These are phyloP conservation scores for Diarsia dahlii DNA, from an alignment of 2,888 invertebrate genomes.

Conservation along the genomic window DNA sequence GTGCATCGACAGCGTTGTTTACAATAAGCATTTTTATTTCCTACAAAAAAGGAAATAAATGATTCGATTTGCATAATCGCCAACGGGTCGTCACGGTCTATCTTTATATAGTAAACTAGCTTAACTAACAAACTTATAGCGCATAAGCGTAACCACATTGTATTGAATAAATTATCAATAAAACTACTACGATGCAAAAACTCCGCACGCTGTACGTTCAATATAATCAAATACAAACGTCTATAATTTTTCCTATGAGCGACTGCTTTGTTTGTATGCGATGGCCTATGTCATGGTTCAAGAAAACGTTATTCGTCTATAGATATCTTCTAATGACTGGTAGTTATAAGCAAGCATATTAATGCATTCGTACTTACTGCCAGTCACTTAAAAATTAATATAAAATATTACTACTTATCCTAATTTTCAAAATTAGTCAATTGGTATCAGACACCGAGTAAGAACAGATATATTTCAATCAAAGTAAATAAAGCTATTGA, in stretches of 20 bases:
- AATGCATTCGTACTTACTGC: background rate
- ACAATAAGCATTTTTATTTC: slow-evolving; percentile 71
- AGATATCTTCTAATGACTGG: background rate
- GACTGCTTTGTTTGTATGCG: slow-evolving; percentile 60
- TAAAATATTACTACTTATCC: slow-evolving; percentile 4
- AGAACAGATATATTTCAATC: slow-evolving; percentile 69
- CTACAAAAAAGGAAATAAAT: slow-evolving; percentile 83
- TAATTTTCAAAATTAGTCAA: slow-evolving; percentile 45
- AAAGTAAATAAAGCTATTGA: slow-evolving; percentile 73
- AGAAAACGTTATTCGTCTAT: slow-evolving; percentile 23
- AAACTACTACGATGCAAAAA: slow-evolving; percentile 74
- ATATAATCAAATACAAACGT: slow-evolving; percentile 56
- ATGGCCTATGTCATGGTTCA: slow-evolving; percentile 43
- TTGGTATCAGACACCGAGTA: background rate
- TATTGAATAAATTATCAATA: slow-evolving; percentile 81
- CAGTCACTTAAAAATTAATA: slow-evolving; percentile 25
- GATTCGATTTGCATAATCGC: slow-evolving; percentile 83
- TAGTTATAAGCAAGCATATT: background rate
- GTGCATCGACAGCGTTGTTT: slow-evolving; percentile 72
- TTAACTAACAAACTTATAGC: slow-evolving; percentile 71
- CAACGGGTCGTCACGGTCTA: slow-evolving; percentile 76
- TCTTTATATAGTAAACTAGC: slow-evolving; percentile 78
- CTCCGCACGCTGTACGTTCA: slow-evolving; percentile 54
- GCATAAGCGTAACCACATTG: slow-evolving; percentile 71
- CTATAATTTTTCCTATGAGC: slow-evolving; percentile 70